Percentiles rank a stretch among this genome's conserved stretches.
Evolutionary conservation across 2,888 invertebrate species (phyloP).

Genomic region (Digitonthophagus gazella): DNA sequence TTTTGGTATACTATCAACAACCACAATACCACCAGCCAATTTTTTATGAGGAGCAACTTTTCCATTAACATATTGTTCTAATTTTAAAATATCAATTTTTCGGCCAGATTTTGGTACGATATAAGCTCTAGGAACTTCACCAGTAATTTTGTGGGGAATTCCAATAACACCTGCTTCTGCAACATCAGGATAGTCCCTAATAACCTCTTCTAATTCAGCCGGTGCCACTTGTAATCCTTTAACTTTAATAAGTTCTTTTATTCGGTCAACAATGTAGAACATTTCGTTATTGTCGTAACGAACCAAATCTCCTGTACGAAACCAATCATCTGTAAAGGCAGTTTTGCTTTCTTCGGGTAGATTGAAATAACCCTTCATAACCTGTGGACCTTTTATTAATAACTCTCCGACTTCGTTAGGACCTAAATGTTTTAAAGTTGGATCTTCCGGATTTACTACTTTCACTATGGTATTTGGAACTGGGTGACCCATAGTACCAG

Average conservation of each 20-base stretch:
- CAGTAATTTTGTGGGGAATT: slow-evolving; percentile 62
- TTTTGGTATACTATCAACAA: slow-evolving; percentile 70
- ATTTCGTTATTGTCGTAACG: slow-evolving; percentile 62
- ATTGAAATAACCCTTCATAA: slow-evolving; percentile 78
- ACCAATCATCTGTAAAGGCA: slow-evolving; percentile 70
- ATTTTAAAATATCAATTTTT: slow-evolving; percentile 54
- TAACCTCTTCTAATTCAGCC: slow-evolving; percentile 74
- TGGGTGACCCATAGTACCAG: slow-evolving; percentile 57
- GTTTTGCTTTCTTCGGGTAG: slow-evolving; percentile 71
- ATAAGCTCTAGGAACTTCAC: slow-evolving; percentile 74
- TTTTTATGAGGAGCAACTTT: slow-evolving; percentile 74
- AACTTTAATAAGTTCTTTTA: slow-evolving; percentile 79
- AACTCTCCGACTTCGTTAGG: slow-evolving; percentile 66
- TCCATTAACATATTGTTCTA: slow-evolving; percentile 60
- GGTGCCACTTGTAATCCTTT: slow-evolving; percentile 77
- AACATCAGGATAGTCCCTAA: slow-evolving; percentile 69
- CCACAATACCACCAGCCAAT: slow-evolving; percentile 63
- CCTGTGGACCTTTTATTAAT: slow-evolving; percentile 72
- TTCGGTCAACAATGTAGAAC: slow-evolving; percentile 70
- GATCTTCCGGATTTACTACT: slow-evolving; percentile 55
- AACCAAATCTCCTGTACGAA: slow-evolving; percentile 64
- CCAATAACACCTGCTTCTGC: slow-evolving; percentile 81
- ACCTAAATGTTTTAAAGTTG: slow-evolving; percentile 37
- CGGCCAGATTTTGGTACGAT: slow-evolving; percentile 56
- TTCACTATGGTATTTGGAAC: slow-evolving; percentile 64